Evolutionary conservation across 2,888 invertebrate species (phyloP).

Genomic region (Acanthosepion esculentum): DNA sequence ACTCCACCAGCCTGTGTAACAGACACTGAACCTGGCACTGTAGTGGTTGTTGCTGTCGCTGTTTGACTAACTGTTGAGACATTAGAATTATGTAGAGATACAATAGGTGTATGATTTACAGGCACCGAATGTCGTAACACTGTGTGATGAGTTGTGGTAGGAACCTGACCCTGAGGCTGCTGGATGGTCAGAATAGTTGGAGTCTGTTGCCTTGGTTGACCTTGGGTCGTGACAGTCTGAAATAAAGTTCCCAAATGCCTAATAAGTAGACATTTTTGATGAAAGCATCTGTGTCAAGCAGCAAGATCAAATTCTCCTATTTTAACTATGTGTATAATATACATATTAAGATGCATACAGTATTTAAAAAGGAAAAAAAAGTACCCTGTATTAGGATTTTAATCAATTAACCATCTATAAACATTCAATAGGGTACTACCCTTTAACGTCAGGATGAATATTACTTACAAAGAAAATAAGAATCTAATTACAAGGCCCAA

Average conservation of each 20-base stretch:
- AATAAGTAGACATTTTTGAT: not conserved
- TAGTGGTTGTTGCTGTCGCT: not conserved
- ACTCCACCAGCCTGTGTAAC: not conserved
- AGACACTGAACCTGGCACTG: not conserved
- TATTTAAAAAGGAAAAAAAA: too few relatives aligned
- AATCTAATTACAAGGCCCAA: too few relatives aligned
- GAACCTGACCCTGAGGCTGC: conserved; percentile 54
- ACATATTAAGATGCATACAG: too few relatives aligned
- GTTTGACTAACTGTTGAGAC: conserved; percentile 42
- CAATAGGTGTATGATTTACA: conserved; percentile 53
- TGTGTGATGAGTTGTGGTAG: conserved; percentile 54
- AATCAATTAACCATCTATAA: too few relatives aligned
- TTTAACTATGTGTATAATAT: too few relatives aligned
- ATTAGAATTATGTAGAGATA: not conserved
- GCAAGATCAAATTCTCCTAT: not conserved
- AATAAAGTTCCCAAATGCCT: conserved; percentile 40
- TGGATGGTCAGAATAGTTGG: conserved; percentile 65
- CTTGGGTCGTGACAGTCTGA: conserved; percentile 53
- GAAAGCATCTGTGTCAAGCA: not conserved
- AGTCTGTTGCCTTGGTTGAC: conserved; percentile 56
- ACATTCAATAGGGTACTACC: too few relatives aligned
- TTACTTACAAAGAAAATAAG: too few relatives aligned
- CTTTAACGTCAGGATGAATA: too few relatives aligned
- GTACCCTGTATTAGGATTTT: not conserved
- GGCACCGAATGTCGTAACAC: conserved; percentile 59